Base-by-base conservation (phyloP, 2,797 vertebrate species). In the Cynodonichthys magdalenae region DNA sequence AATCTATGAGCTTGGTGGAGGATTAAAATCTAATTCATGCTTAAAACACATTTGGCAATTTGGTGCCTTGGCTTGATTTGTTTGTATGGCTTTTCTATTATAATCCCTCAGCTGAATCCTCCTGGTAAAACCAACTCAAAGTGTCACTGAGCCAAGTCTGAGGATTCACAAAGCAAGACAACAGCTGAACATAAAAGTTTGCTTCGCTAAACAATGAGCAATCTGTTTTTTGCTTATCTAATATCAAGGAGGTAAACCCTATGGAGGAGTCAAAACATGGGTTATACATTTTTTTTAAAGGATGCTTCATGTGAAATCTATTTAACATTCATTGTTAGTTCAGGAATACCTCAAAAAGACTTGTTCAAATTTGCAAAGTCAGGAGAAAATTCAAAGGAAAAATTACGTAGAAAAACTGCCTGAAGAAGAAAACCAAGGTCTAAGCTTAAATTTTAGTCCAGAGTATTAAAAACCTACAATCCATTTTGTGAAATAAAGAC, bases 171-270 rank as follows among this genome's bases (percentile, higher is more conserved):
- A 49, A 61, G 59, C 60, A 79, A 80, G 51, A 71, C 61, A 44
- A 59, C 59, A 74, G 74, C 59, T 74, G 71, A 86, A 74, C 74
- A 66, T 65, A 59, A 59, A 69, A 72, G 70, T 57, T 57, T 73
- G 31, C 44, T 76, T 65, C 59, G 51, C 55, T 5, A 18, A 85
- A 86, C 77, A 81, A 81, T 63, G 4, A 56, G 39, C 52, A 69
- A 63, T 63, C 51, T 65, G 39, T 83, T 86, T 69, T 62, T 69
- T 74, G 69, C 49, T 41, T 57, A 66, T 69, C 12, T 3, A 44
- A 65, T 72, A 24, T 75, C 39, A 65, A 74, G 69, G 57, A 50
- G 63, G 75, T 68, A 48, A 52, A 63, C 59, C 65, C 62, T 59
- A 45, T 34, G 3, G 3, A 50, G 42, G 41, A 73, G 61, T 72